phyloP scores from a whole-genome alignment of 2,888 invertebrate species.

The Lasioglossum vierecki region DNA sequence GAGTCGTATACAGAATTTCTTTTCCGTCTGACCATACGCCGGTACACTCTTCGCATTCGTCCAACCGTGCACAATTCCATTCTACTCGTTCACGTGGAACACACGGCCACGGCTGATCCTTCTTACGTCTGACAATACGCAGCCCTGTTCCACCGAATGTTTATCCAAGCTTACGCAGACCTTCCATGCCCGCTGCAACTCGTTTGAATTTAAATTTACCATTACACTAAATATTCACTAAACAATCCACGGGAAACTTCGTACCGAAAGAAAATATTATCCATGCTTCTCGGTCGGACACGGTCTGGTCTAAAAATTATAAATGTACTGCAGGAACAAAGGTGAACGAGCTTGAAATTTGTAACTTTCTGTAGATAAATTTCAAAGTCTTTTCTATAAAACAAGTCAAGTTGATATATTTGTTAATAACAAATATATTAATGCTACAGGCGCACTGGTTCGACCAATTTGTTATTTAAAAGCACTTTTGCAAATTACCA shows the following conservation, averaged over 20 bases:
- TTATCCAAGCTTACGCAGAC: slow-evolving; percentile 17
- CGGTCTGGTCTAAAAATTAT: neutral
- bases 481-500: too few relatives aligned
- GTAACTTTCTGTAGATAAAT: neutral
- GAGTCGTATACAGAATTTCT: neutral
- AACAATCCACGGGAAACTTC: neutral
- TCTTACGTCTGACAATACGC: slow-evolving; percentile 33
- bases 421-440: too few relatives aligned
- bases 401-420: too few relatives aligned
- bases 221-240: neutral
- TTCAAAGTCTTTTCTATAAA: neutral
- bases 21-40: neutral
- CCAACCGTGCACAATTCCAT: slow-evolving; percentile 26
- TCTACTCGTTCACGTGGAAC: slow-evolving; percentile 41
- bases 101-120: slow-evolving; percentile 17
- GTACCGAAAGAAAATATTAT: neutral
- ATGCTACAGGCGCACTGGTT: too few relatives aligned
- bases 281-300: neutral
- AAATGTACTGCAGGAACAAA: neutral
- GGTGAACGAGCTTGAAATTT: neutral
- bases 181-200: neutral
- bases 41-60: neutral
- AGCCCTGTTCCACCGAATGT: slow-evolving; percentile 21
- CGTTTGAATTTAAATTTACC: slow-evolving; percentile 1
- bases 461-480: too few relatives aligned